Base-by-base conservation (phyloP, 64 coral and sea anemone species). In the Cladopsammia gracilis region DNA sequence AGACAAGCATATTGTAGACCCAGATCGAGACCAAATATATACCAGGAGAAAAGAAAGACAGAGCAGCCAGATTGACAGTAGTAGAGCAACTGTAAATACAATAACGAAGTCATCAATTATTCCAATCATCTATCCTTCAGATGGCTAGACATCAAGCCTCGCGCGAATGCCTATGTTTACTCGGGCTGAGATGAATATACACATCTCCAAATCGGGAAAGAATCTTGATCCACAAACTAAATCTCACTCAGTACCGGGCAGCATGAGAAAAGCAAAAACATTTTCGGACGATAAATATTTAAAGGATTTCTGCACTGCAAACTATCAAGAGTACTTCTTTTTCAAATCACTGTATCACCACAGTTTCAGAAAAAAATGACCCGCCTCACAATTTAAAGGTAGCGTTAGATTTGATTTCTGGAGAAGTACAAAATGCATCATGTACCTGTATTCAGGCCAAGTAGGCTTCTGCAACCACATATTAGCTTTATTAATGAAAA, bases 211-310 rank as follows among this genome's bases (percentile, higher is more conserved):
- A 67, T 86, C 58, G 20, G 91, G 91, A 64, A 93, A 93, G 73
- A n/a, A n/a, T n/a, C n/a, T n/a, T n/a, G n/a, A 93, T 44, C 7
- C 42, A 4, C 58, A 76, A 3, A 74, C 16, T 4, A 78, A 48
- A 13, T 7, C 34, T 18, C 91, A 93, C 73, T 67, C 90, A 48
- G 91, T 93, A 0, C 91, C 91, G 6, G 87, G 78, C 1, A 12
- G 64, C 23, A n/a, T 84, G 48, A 34, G 4, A 91, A 91, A 91
- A 13, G 89, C 89, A 1, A 91, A 84, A 81, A 83, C 65, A 56
- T 91, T 91, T 61, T 25, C 74, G 16, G 64, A 84, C 12, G 89
- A 91, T 75, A 78, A 91, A 71, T 91, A 91, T 60, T 62, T 83
- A 7, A 84, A 57, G 10, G 78, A 91, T 1, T 58, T 91, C 3